phyloP scores from a whole-genome alignment of 2,113 vertebrate genomes.

The Eurypyga helias region DNA sequence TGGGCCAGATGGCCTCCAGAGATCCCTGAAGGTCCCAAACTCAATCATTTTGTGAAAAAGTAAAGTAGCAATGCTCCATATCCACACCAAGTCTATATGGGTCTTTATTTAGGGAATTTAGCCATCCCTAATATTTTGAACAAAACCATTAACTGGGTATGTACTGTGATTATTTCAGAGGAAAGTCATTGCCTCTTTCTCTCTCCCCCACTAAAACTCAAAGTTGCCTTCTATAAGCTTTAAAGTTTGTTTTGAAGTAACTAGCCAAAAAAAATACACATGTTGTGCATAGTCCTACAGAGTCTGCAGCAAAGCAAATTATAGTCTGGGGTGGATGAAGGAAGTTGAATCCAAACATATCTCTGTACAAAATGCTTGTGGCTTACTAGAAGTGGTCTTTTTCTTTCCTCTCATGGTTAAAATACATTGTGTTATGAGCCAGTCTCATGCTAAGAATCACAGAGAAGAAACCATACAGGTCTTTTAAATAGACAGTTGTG shows the following conservation, averaged over 20 bases:
- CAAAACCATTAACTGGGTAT: not conserved
- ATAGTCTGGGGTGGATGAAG: not conserved
- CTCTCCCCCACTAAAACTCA: not conserved
- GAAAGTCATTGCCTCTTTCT: not conserved
- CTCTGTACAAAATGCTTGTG: not conserved
- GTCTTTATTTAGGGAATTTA: not conserved
- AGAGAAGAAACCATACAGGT: not conserved
- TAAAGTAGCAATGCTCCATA: not conserved
- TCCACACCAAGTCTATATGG: not conserved
- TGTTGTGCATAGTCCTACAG: not conserved
- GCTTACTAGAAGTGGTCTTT: slow-evolving; percentile 10
- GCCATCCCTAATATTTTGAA: not conserved
- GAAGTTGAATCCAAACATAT: slow-evolving; percentile 12
- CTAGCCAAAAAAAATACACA: not conserved
- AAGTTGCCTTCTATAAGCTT: not conserved
- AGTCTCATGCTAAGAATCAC: not conserved
- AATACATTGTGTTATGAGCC: not conserved
- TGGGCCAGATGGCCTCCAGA: not conserved
- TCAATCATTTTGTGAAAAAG: not conserved
- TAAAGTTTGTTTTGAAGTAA: slow-evolving; percentile 36
- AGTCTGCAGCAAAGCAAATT: slow-evolving; percentile 9
- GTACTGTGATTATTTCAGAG: not conserved
- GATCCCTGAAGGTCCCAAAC: not conserved
- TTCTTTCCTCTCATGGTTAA: not conserved
- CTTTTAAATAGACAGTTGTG: not conserved